Conservation (phyloP, 2,113 vertebrate species). For the Thalassoma bifasciatum region DNA sequence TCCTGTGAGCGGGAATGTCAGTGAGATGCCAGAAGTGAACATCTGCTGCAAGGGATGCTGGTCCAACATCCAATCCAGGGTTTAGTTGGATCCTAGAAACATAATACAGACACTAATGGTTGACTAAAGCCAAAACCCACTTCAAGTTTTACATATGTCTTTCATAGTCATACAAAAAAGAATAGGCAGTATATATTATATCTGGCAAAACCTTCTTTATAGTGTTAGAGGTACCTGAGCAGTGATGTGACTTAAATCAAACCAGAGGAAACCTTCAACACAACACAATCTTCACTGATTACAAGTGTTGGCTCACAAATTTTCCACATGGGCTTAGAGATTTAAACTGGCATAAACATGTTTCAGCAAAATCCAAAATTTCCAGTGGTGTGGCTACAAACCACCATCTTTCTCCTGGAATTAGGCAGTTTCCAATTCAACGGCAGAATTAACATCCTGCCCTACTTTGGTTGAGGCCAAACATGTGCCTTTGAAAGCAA, state of each 20-base stretch:
- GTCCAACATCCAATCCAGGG: conserved; percentile 59
- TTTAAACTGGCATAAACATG: conserved; percentile 35
- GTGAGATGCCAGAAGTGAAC: conserved; percentile 64
- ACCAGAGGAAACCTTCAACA: conserved; percentile 25
- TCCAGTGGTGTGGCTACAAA: conserved; percentile 16
- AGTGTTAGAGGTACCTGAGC: conserved; percentile 4
- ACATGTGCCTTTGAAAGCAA: too few species aligned
- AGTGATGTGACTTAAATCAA: background rate
- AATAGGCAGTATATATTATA: conserved; percentile 16
- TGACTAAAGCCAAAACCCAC: conserved; percentile 41
- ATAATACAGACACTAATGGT: conserved; percentile 73
- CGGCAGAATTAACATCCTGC: conserved; percentile 15
- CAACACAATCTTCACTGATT: conserved; percentile 9
- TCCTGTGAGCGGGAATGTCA: conserved; percentile 45
- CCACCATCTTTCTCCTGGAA: background rate
- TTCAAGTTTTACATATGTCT: conserved; percentile 44
- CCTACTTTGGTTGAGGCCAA: too few species aligned
- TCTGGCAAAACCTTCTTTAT: conserved; percentile 1
- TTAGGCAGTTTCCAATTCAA: background rate
- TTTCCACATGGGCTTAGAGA: conserved; percentile 19
- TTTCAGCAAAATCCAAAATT: conserved; percentile 18
- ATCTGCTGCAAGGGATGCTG: conserved; percentile 64
- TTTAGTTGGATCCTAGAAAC: conserved; percentile 70
- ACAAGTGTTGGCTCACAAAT: conserved; percentile 22
- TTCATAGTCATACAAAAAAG: conserved; percentile 4